phyloP scores from a whole-genome alignment of 2,888 invertebrate species.

The Ochropleura plecta region DNA sequence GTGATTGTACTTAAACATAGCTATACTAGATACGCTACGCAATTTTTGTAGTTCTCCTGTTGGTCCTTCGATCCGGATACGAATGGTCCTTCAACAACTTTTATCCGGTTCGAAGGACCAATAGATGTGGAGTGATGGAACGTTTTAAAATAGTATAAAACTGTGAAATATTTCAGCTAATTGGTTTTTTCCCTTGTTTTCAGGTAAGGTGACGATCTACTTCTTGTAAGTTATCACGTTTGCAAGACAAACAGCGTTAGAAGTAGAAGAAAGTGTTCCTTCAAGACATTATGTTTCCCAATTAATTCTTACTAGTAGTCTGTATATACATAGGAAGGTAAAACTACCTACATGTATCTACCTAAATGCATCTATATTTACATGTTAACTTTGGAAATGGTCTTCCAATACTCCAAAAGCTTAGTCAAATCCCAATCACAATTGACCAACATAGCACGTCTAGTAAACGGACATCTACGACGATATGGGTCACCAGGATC shows the following conservation, averaged over 20 bases:
- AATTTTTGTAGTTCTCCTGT: not conserved
- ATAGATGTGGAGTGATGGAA: too few relatives aligned
- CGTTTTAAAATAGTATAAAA: not conserved
- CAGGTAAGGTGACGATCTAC: slow-evolving; percentile 26
- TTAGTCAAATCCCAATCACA: slow-evolving; percentile 21
- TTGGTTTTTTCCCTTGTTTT: not conserved
- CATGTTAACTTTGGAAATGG: not conserved
- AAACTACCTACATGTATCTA: not conserved
- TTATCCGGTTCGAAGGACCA: slow-evolving; percentile 22
- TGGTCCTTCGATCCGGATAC: slow-evolving; percentile 4
- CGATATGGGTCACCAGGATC: slow-evolving; percentile 56
- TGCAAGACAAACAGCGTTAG: not conserved
- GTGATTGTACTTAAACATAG: slow-evolving; percentile 29
- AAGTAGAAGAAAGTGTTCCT: not conserved
- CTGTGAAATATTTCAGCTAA: not conserved
- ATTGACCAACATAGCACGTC: slow-evolving; percentile 16
- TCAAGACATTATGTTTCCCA: not conserved
- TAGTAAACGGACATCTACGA: slow-evolving; percentile 19
- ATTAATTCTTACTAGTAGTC: not conserved
- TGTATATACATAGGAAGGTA: too few relatives aligned
- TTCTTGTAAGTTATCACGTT: slow-evolving; percentile 25
- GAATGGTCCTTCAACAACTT: not conserved
- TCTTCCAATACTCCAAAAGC: not conserved
- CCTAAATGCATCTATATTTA: not conserved
- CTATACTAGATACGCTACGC: slow-evolving; percentile 18